Conservation (phyloP, 2,797 vertebrate species). For the Sebastes flavidus region DNA sequence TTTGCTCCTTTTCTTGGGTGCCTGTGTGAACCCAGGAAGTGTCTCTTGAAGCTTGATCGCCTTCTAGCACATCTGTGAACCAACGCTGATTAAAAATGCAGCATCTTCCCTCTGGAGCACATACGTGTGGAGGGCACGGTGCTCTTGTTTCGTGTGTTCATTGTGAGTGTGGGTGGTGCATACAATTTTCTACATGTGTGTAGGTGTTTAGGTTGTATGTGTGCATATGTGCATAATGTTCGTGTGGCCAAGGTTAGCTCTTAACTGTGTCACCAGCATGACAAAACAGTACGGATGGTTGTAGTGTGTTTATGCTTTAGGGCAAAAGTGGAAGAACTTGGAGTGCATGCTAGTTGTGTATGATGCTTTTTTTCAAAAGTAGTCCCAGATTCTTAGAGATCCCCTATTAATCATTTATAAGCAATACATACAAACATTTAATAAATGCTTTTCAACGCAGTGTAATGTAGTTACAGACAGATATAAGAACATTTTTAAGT, state of each 20-base stretch:
- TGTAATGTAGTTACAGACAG: not conserved
- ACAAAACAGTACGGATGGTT: not conserved
- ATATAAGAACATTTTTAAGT: not conserved
- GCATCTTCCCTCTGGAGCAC: slow-evolving; percentile 22
- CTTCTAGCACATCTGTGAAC: not conserved
- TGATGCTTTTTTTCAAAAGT: not conserved
- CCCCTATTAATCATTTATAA: not conserved
- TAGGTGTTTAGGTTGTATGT: not conserved
- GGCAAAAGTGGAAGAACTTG: not conserved
- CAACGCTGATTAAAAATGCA: slow-evolving; percentile 26
- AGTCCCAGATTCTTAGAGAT: not conserved
- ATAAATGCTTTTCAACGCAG: not conserved
- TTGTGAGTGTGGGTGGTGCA: slow-evolving; percentile 14
- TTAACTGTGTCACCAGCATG: not conserved
- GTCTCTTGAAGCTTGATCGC: not conserved
- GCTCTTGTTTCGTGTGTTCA: not conserved
- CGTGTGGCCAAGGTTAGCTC: not conserved
- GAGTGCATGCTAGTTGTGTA: not conserved
- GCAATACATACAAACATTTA: not conserved
- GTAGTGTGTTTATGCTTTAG: not conserved
- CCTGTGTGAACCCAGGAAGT: not conserved
- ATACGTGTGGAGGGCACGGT: slow-evolving; percentile 22
- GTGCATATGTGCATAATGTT: not conserved
- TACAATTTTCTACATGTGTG: not conserved
- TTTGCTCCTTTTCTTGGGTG: not conserved